A percentile compares a stretch with the other conserved stretches of the same genome.
Evolutionary conservation across 2,113 vertebrate species (phyloP).

Genomic region (Labeo rohita): DNA sequence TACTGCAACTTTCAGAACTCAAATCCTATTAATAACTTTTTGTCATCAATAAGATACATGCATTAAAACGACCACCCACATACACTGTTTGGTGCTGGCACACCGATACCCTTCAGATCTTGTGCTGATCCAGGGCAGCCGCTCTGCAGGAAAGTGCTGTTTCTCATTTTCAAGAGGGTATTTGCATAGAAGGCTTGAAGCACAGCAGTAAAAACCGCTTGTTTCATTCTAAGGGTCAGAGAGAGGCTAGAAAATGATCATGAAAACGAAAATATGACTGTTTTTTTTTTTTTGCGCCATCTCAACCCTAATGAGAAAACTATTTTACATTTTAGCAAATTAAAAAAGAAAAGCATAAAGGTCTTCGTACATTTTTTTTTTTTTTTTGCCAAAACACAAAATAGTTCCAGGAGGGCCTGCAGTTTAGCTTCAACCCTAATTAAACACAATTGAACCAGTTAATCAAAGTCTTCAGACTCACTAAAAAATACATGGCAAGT

Average conservation of each 20-base stretch:
- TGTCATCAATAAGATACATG: not conserved
- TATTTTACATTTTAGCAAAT: not conserved
- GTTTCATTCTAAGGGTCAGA: slow-evolving; percentile 2
- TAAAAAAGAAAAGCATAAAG: too few relatives aligned
- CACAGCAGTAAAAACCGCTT: not conserved
- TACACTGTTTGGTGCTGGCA: not conserved
- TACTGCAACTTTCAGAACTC: not conserved
- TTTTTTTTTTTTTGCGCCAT: too few relatives aligned
- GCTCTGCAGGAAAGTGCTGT: not conserved
- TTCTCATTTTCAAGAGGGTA: slow-evolving; percentile 6
- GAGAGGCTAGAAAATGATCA: not conserved
- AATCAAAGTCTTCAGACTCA: too few relatives aligned
- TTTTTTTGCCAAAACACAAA: not conserved
- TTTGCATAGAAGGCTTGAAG: not conserved
- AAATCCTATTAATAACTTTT: not conserved
- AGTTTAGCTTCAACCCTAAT: not conserved
- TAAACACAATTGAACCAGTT: not conserved
- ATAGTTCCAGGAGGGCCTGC: too few relatives aligned
- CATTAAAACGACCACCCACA: not conserved
- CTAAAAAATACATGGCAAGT: not conserved
- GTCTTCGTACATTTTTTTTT: too few relatives aligned
- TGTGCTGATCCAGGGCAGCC: slow-evolving; percentile 9
- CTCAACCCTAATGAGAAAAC: not conserved
- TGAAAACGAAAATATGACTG: not conserved
- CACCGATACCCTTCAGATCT: not conserved